Percentiles rank a stretch among this genome's conserved stretches.
phyloP scores from a whole-genome alignment of 2,888 invertebrate genomes.

The Orchesellides sinensis region DNA sequence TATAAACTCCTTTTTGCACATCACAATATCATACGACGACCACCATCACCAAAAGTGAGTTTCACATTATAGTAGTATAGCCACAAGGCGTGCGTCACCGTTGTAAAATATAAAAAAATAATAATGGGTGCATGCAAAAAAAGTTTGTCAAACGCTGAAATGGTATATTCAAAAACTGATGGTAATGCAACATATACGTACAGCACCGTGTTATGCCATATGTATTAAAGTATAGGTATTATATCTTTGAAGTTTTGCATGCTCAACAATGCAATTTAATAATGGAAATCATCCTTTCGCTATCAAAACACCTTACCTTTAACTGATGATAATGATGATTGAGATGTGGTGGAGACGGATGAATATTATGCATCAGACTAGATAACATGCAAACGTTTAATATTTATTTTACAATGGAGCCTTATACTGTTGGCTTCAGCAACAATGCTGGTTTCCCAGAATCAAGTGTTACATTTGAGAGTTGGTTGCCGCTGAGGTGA shows the following conservation, averaged over 20 bases:
- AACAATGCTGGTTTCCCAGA: conserved; percentile 48
- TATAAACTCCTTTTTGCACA: background rate
- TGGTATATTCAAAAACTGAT: background rate
- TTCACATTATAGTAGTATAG: conserved; percentile 7
- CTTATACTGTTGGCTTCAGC: background rate
- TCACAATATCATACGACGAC: conserved; percentile 1
- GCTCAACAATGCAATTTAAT: background rate
- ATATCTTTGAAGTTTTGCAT: background rate
- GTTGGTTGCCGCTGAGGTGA: conserved; percentile 11
- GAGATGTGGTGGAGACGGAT: background rate
- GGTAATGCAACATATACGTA: background rate
- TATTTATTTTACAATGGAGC: background rate
- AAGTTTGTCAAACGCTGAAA: conserved; percentile 30
- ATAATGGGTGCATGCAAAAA: conserved; percentile 32
- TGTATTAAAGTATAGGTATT: background rate
- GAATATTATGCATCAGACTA: background rate
- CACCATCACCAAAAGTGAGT: conserved; percentile 22
- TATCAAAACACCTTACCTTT: conserved; percentile 29
- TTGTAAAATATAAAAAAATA: background rate
- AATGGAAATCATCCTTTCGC: conserved; percentile 22
- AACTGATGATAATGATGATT: background rate
- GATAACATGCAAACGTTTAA: background rate
- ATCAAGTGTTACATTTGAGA: conserved; percentile 24
- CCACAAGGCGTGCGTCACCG: conserved; percentile 13
- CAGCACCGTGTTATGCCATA: background rate